Base-by-base conservation (phyloP, 2,888 invertebrate species). In the Xestia xanthographa region DNA sequence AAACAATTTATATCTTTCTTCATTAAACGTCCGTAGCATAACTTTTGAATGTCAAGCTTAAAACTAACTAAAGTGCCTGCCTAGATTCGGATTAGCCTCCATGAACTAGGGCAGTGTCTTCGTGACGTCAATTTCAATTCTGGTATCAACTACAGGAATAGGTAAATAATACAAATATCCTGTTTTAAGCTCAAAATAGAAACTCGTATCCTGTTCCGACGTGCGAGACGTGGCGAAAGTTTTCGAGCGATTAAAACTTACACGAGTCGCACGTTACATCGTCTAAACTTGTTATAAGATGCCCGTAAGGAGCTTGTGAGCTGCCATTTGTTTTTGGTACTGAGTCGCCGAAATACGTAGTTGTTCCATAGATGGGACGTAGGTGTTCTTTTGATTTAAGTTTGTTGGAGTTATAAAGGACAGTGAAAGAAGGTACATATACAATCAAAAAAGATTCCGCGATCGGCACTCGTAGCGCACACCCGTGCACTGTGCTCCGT, bases 241-340 rank as follows among this genome's bases (percentile, higher is more conserved):
- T 90, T 86, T 75, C 43, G 75, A 80, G 84, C 89, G 88, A 90
- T 92, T 91, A 90, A 93, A 92, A 92, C 90, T 92, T 91, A 83
- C 79, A 48, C 41, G 22, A 83, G 71, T 71, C 43, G 85, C 73
- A 81, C 73, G 73, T 43, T 81, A 85, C 76, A 77, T 72, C 68
- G 75, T 77, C 76, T 77, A 82, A 91, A 91, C 90, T 91, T 89
- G 86, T 88, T 90, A 83, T 87, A 91, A 87, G 90, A 88, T 86
- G 86, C 89, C 53, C 79, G 75, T 66, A 84, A 66, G 72, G 65
- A 63, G 53, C 65, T 81, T 29, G n/a, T 1, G 38, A 12, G 62
- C 29, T 77, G 29, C n/a, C 41, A 29, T 86, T 56, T 71, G 45
- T 63, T 75, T 70, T 29, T 50, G 8, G 17, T 63, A 67, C 12